Conservation (phyloP, 2,797 vertebrate genomes). For the Leptatherina wallacei region DNA sequence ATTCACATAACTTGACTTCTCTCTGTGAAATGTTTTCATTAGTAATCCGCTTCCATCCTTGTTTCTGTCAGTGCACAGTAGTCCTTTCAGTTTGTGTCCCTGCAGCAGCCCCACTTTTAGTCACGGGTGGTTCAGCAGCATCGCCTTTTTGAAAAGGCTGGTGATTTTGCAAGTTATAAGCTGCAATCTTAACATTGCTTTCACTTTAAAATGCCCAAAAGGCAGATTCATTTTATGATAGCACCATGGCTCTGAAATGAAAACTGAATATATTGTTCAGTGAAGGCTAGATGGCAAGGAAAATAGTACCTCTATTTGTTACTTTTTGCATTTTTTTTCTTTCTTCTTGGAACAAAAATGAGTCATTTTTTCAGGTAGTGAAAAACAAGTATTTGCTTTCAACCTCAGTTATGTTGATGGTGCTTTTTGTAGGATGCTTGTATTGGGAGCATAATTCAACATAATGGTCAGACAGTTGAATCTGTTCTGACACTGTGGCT, state of each 20-base stretch:
- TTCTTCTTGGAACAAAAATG: slow-evolving; percentile 35
- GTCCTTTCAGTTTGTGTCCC: slow-evolving; percentile 78
- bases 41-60: slow-evolving; percentile 80
- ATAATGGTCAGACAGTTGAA: slow-evolving; percentile 16
- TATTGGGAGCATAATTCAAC: slow-evolving; percentile 15
- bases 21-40: slow-evolving; percentile 77
- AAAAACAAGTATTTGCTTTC: slow-evolving; percentile 41
- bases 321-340: slow-evolving; percentile 7
- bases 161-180: slow-evolving; percentile 72
- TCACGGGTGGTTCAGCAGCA: slow-evolving; percentile 74
- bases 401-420: slow-evolving; percentile 14
- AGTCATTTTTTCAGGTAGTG: slow-evolving; percentile 23
- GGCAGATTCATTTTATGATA: slow-evolving; percentile 72
- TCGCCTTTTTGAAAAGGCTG: slow-evolving; percentile 64
- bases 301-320: slow-evolving; percentile 44
- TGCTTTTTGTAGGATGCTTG: slow-evolving; percentile 28
- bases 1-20: slow-evolving; percentile 60
- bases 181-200: slow-evolving; percentile 71
- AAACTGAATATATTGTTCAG: slow-evolving; percentile 41
- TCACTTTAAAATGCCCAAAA: slow-evolving; percentile 65
- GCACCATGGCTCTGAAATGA: slow-evolving; percentile 64
- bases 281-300: slow-evolving; percentile 35
- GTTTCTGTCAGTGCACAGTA: slow-evolving; percentile 78
- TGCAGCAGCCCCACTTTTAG: slow-evolving; percentile 76
- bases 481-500: slow-evolving; percentile 31